These are phyloP conservation scores for Stratiolaelaps scimitus DNA, from an alignment of 1,140 invertebrate species.

Conservation along the genomic window DNA sequence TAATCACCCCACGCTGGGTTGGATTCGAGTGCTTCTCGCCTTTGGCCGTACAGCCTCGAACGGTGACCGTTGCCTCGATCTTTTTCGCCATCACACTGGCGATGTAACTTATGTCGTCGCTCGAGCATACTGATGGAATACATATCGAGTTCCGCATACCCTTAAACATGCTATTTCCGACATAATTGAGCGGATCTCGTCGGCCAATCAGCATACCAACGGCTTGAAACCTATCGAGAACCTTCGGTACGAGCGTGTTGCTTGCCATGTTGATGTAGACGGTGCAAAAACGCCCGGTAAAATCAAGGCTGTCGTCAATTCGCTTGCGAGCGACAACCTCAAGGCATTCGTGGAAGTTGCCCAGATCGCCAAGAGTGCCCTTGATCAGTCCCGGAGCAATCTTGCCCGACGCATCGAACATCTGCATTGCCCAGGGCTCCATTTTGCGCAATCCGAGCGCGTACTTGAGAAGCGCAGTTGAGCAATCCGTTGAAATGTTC, in stretches of 20 bases:
- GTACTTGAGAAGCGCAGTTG: conserved; percentile 6
- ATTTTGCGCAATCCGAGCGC: conserved; percentile 11
- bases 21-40: not conserved
- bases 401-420: conserved; percentile 19
- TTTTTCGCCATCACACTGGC: conserved; percentile 11
- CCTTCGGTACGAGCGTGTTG: conserved; percentile 13
- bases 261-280: conserved; percentile 23
- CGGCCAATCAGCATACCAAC: conserved; percentile 12
- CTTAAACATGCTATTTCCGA: conserved; percentile 26
- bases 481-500: conserved; percentile 19
- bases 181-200: conserved; percentile 16
- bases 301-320: conserved; percentile 25
- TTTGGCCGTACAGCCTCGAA: conserved; percentile 24
- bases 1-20: not conserved
- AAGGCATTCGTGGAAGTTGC: conserved; percentile 23
- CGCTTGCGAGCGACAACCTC: conserved; percentile 1
- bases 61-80: not conserved
- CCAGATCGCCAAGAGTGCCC: conserved; percentile 11
- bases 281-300: conserved; percentile 16
- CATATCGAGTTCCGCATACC: conserved; percentile 12
- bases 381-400: conserved; percentile 2
- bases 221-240: conserved; percentile 22
- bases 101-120: not conserved
- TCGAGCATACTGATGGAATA: conserved; percentile 10
- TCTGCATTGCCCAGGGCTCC: conserved; percentile 24